Evolutionary conservation across 2,797 vertebrate species (phyloP).

Genomic region (Anguilla anguilla): DNA sequence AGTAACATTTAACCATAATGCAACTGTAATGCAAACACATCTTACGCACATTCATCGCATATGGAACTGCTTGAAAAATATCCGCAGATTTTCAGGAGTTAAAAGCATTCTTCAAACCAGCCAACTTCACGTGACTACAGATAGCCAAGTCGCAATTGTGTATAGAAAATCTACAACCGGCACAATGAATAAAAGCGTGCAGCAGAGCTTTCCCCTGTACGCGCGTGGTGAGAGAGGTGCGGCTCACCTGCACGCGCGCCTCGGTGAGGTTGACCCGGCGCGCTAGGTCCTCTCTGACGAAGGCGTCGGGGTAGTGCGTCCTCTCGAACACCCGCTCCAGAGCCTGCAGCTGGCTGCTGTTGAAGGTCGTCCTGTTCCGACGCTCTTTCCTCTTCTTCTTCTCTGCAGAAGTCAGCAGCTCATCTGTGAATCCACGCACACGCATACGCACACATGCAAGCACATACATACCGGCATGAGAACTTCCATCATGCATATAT

Average conservation of each 20-base stretch:
- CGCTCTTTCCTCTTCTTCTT: conserved; percentile 98
- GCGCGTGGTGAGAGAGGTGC: background rate
- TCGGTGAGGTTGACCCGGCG: conserved; percentile 97
- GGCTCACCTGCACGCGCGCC: conserved; percentile 90
- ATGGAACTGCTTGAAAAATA: conserved; percentile 18
- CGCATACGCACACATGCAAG: background rate
- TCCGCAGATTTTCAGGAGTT: background rate
- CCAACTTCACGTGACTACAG: background rate
- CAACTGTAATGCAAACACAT: background rate
- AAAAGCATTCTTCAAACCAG: background rate
- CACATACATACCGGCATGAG: background rate
- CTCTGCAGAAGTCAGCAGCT: conserved; percentile 94
- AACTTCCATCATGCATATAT: background rate
- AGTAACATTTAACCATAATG: background rate
- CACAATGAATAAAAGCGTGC: background rate
- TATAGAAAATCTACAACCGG: background rate
- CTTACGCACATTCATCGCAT: background rate
- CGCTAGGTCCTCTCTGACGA: conserved; percentile 94
- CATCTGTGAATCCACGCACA: conserved; percentile 70
- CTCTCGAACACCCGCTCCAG: conserved; percentile 95
- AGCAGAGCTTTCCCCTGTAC: background rate
- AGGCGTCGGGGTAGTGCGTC: conserved; percentile 97
- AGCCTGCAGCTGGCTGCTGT: conserved; percentile 97
- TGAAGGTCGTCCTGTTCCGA: conserved; percentile 95
- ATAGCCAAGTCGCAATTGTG: background rate